A percentile compares a stretch with the other conserved stretches of the same genome.
These are phyloP conservation scores for Oryzias melastigma DNA, from an alignment of 2,113 vertebrate species.

Conservation along the genomic window DNA sequence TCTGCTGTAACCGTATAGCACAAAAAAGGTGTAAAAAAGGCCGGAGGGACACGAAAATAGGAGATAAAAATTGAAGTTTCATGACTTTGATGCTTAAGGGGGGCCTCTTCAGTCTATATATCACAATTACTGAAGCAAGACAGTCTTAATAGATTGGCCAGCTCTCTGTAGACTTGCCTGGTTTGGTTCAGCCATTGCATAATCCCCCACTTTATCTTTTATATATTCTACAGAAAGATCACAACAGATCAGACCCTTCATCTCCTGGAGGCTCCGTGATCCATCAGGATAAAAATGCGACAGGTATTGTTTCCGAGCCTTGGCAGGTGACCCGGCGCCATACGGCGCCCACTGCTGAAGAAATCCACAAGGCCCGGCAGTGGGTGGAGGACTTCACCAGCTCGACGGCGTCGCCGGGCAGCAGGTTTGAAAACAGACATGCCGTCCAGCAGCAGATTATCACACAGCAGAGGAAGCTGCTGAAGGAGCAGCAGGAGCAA, in stretches of 20 bases:
- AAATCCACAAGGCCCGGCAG: constrained; percentile 37
- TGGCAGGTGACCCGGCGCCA: constrained; percentile 75
- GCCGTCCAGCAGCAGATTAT: constrained; percentile 83
- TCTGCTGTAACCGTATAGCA: not conserved
- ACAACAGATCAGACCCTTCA: constrained; percentile 7
- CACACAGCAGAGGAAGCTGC: constrained; percentile 81
- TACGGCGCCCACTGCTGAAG: constrained; percentile 40
- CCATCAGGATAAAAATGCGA: constrained; percentile 6
- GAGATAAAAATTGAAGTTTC: constrained; percentile 6
- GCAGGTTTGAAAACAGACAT: constrained; percentile 73
- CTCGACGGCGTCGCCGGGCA: constrained; percentile 8
- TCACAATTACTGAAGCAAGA: not conserved
- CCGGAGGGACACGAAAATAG: constrained; percentile 21
- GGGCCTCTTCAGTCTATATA: constrained; percentile 3
- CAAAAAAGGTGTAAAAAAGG: constrained; percentile 13
- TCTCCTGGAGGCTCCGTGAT: not conserved
- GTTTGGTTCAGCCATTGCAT: not conserved
- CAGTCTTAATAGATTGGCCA: not conserved
- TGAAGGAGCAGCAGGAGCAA: constrained; percentile 85
- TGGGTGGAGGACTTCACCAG: not conserved
- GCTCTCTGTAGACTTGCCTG: not conserved
- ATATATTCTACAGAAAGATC: constrained; percentile 19
- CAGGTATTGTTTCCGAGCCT: constrained; percentile 26
- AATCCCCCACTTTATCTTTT: constrained; percentile 7
- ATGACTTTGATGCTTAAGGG: constrained; percentile 8